Evolutionary conservation across 2,113 vertebrate genomes (phyloP), one percentile per base, ranked within the genome.

Genomic region (Malaclemys terrapin): DNA sequence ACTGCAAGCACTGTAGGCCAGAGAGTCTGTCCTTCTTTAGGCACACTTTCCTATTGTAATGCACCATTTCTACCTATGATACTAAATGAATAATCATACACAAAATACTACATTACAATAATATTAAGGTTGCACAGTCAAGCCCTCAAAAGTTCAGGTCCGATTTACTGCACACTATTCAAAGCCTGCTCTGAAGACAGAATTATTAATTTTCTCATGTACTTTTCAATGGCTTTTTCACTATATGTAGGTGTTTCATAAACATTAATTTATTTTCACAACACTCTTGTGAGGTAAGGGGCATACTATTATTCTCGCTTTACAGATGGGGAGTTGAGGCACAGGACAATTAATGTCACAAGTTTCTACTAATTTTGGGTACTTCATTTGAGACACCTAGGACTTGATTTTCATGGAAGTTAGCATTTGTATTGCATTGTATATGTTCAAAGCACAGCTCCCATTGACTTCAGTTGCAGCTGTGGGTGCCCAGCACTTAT

Each of bases 311-410:
- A 96, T 95, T 95, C 85, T 56, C 79, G 45, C 88, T 95, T 93
- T 95, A 94, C 96, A 96, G 95, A 97, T 97, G 93, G 96, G 93
- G 94, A 95, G 93, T 84, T 47, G 93, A 97, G 96, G 95, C 92
- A 93, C 94, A 93, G 94, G 91, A 89, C 94, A 81, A 92, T 89
- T 92, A 88, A 89, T 96, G 93, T 96, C 96, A 97, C 96, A 97
- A 92, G 84, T 95, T 81, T 91, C 88, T 86, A 50, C 92, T 91
- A 75, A 50, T 52, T 0, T 19, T 59, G 82, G 76, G 89, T 87
- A 85, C 91, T 88, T 95, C 91, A 91, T 85, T 59, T 76, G 93
- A 97, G 80, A 85, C 59, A 84, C n/a, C 90, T 96, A 89, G 69
- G 84, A 91, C 89, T 9, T 87, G 81, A 90, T 95, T 96, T 89